Evolutionary conservation across 2,113 vertebrate genomes (phyloP).

Genomic region (Rhinichthys klamathensis): DNA sequence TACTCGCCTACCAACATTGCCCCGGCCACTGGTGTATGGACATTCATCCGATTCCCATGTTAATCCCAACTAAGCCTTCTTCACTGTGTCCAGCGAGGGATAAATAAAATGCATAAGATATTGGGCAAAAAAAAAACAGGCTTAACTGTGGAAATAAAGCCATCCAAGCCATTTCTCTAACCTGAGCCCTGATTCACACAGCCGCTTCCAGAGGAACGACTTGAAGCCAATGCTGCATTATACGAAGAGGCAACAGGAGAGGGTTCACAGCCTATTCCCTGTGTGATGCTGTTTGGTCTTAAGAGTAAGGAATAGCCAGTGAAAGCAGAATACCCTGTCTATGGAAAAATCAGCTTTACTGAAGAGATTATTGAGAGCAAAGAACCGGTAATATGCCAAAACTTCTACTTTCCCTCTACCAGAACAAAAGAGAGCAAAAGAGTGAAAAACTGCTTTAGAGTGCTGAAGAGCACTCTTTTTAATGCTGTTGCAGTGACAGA

Average conservation of each 20-base stretch:
- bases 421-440: not conserved
- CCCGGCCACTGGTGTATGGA: not conserved
- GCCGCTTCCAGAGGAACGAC: not conserved
- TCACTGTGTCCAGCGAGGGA: conserved; percentile 26
- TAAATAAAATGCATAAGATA: conserved; percentile 54
- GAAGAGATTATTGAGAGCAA: not conserved
- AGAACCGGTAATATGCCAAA: conserved; percentile 29
- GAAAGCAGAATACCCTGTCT: conserved; percentile 36
- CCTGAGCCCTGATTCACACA: conserved; percentile 13
- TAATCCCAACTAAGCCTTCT: conserved; percentile 64
- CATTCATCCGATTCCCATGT: conserved; percentile 56
- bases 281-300: not conserved
- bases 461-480: not conserved
- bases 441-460: not conserved
- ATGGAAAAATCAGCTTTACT: conserved; percentile 31
- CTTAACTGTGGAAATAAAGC: conserved; percentile 20
- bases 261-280: conserved; percentile 6
- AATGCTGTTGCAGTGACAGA: not conserved
- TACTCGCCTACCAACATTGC: not conserved
- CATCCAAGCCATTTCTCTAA: not conserved
- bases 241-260: conserved; percentile 1
- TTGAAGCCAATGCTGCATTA: conserved; percentile 1
- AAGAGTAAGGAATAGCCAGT: not conserved
- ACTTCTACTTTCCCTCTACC: not conserved
- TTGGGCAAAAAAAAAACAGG: not conserved